Conservation (phyloP, 1,140 invertebrate species). For the Bombus turneri region DNA sequence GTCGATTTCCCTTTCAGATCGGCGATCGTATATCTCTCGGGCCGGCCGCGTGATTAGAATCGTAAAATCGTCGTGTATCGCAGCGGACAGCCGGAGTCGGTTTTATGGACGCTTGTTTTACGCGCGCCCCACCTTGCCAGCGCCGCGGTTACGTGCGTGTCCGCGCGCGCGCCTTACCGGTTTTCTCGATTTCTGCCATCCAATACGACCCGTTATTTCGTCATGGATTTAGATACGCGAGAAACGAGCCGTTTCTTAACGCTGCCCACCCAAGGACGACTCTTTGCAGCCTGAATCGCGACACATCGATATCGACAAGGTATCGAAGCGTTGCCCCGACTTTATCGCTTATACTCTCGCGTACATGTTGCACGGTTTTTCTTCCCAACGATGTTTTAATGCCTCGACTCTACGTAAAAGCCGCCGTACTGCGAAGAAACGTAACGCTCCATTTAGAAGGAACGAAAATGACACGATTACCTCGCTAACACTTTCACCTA, state of each 20-base stretch:
- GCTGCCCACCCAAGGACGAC: constrained; percentile 2
- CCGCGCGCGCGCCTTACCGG: constrained; percentile 12
- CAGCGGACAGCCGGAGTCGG: background rate
- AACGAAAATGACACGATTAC: background rate
- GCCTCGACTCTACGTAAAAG: background rate
- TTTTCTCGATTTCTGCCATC: constrained; percentile 27
- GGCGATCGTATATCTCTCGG: constrained; percentile 58
- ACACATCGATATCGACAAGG: background rate
- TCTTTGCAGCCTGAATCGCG: background rate
- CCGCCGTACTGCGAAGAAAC: background rate
- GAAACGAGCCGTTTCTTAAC: constrained; percentile 35
- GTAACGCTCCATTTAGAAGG: background rate
- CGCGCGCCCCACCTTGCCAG: background rate
- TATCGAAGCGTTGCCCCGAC: background rate
- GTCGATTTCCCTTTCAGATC: constrained; percentile 67
- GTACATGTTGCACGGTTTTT: background rate
- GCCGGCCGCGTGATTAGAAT: constrained; percentile 56
- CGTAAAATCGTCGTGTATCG: constrained; percentile 49
- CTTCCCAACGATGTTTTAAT: background rate
- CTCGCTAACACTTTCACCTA: background rate
- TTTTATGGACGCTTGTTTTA: constrained; percentile 26
- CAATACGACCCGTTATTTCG: constrained; percentile 33
- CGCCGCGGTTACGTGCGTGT: background rate
- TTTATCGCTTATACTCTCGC: background rate
- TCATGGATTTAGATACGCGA: constrained; percentile 26